Evolutionary conservation across 2,113 vertebrate species (phyloP), one percentile per base, ranked within the genome.

Genomic region (Nothocercus julius): DNA sequence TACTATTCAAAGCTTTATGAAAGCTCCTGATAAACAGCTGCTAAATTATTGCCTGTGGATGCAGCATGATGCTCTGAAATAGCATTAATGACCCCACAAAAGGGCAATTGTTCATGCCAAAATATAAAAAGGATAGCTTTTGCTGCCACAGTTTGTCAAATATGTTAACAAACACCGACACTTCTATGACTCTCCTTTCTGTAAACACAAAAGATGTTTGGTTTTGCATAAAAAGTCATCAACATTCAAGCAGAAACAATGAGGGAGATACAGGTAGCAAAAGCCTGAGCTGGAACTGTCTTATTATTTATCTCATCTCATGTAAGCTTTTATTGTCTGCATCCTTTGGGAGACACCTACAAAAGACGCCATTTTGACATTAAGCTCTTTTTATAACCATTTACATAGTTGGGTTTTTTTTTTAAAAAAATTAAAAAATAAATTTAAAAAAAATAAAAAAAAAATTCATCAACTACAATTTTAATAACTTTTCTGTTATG

Each of bases 1-100:
- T 75, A 90, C 94, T 91, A 96, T 96, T 96, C 85, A 82, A 95
- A 85, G 96, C 90, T 96, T 95, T 97, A 97, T 84, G 94, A 97
- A 96, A 85, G 91, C 93, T 97, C 83, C 95, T 94, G 95, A 97
- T 97, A 96, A 97, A 97, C 95, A 97, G 94, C 89, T 95, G 95
- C 90, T 97, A 95, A 97, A 97, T 97, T 97, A 97, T 42, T 95
- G 94, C 85, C 96, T 93, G 92, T 93, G 92, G 95, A 96, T 95
- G 93, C 32, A 83, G 92, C 11, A 0, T 45, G 75, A 96, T 87
- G 92, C 75, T 94, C 93, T 93, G 94, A 97, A 97, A 97, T 32
- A 97, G 84, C 92, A 97, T 90, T 96, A 97, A 97, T 74, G 61
- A 69, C 51, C 74, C 96, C 96, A 97, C 95, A 97, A 98, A 97